Base-by-base conservation (phyloP, 1,140 invertebrate species). In the Harlomillsia oculata region DNA sequence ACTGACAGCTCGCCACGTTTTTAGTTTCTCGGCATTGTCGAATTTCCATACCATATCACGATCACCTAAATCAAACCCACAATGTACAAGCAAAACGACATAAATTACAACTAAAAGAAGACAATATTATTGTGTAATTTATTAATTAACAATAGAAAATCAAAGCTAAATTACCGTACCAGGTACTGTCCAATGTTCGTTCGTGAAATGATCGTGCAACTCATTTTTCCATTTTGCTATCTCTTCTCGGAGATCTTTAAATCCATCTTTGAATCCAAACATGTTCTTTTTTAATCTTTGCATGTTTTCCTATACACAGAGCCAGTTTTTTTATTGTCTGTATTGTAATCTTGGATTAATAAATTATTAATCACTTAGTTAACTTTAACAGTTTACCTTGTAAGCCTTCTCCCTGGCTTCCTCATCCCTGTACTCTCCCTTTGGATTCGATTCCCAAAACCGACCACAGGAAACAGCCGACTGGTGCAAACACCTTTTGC, bases 1-100 rank as follows among this genome's bases (percentile, higher is more conserved):
- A 43, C 72, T 71, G 0, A 83, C 84, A 0, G 82, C 74, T 21
- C 82, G 70, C 83, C 88, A 95, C 25, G 82, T 73, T 1, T 87
- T 73, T 13, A 91, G 61, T 8, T 77, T 77, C 30, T 80, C 69
- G 11, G 71, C 66, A 49, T 77, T 70, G 26, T 77, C 71, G 69
- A 90, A 89, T 60, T 75, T 75, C 76, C 81, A 89, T 2, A 80
- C 49, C 28, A 84, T 68, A 67, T 88, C 81, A 1, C 79, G 76
- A 72, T 86, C 83, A 36, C 80, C 78, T 58, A 37, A 11, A 32
- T 18, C 20, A 43, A 44, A 51, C 26, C 21, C 16, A 28, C 25
- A 18, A 54, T 28, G 20, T 9, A 23, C 8, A 11, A 34, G 32
- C 16, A 18, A 32, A 34, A 6, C n/a, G n/a, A n/a, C n/a, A n/a